Conservation (phyloP, 2,113 vertebrate species). For the Crotalus viridis region DNA sequence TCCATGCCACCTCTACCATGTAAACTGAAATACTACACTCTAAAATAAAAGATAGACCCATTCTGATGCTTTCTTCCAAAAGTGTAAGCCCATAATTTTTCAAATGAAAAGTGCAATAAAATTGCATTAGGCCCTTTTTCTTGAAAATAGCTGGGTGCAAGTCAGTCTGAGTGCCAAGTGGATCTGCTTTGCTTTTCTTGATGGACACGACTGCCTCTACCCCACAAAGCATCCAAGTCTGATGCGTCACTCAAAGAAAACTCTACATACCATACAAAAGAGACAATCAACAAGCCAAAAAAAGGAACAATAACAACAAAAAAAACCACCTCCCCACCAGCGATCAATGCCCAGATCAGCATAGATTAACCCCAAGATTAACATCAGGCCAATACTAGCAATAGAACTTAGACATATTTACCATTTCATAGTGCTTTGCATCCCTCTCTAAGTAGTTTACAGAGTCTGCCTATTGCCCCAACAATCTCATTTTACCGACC, state of each 20-base stretch:
- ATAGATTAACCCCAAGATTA: too few relatives aligned
- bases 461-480: too few relatives aligned
- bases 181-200: neutral
- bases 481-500: too few relatives aligned
- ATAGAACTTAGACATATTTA: too few relatives aligned
- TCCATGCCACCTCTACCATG: constrained; percentile 1
- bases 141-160: neutral
- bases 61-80: neutral
- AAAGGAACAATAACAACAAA: too few relatives aligned
- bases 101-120: neutral
- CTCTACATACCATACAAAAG: too few relatives aligned
- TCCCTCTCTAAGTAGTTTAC: too few relatives aligned
- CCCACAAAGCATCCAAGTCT: neutral
- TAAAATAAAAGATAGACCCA: neutral
- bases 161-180: neutral
- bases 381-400: too few relatives aligned
- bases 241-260: neutral
- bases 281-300: too few relatives aligned
- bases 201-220: neutral
- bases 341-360: too few relatives aligned
- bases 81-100: neutral
- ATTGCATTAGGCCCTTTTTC: neutral
- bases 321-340: too few relatives aligned
- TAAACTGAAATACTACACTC: neutral
- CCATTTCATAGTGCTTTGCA: too few relatives aligned